Evolutionary conservation across 1,140 invertebrate genomes (phyloP), one percentile per base, ranked within the genome.

Genomic region (Orius insidiosus): DNA sequence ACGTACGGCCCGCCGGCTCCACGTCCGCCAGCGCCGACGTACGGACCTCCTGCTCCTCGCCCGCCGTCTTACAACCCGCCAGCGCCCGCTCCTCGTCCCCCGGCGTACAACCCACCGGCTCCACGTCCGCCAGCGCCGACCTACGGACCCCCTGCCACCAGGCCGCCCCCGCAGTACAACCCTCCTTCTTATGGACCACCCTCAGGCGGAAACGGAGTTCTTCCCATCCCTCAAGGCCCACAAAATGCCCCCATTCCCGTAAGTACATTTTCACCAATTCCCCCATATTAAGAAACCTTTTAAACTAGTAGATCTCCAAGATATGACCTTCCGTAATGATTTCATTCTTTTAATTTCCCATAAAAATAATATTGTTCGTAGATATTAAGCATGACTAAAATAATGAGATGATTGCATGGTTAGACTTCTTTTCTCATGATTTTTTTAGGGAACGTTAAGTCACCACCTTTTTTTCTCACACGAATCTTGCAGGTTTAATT

Each of bases 401-500:
- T 24, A 24, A 24, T 24, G 24, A 24, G 24, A 24, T 24, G 24
- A 24, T 24, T 24, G 24, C 24, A 24, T 7, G 24, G 24, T 24
- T 24, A 24, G 24, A 24, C 24, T 24, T 24, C 3, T 24, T 24
- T 24, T 24, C 24, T 24, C 24, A 24, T 24, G 24, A 3, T 24
- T 24, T 24, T 24, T 24, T 24, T 24, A 24, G 24, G 24, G 3
- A 24, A 24, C 24, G 24, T 24, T 24, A 24, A 15, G 35, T 15
- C 14, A 15, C n/a, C n/a, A 36, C n/a, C n/a, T 15, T 36, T 15
- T 36, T 11, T 36, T 36, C 35, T 15, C 35, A 11, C 35, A 36
- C 14, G 35, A n/a, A 36, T 36, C n/a, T 36, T 36, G 35, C 35
- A n/a, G 14, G 35, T 15, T 15, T 36, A 36, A 36, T 36, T n/a